phyloP scores from a whole-genome alignment of 2,888 invertebrate species.

The Craniophora ligustri region DNA sequence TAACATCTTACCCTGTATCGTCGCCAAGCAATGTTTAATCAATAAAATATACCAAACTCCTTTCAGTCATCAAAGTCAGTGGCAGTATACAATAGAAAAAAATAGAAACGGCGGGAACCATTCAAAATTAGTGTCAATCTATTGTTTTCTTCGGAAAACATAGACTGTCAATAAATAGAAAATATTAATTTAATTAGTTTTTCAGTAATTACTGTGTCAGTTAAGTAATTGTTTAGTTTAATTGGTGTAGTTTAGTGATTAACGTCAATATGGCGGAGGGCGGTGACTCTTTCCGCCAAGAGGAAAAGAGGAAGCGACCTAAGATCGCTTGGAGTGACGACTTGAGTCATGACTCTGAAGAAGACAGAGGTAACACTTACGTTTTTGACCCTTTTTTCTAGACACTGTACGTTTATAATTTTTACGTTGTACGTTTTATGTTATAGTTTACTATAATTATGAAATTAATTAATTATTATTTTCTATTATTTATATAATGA shows the following conservation, averaged over 20 bases:
- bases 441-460: too few species aligned
- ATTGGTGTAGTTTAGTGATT: conserved; percentile 21
- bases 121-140: conserved; percentile 29
- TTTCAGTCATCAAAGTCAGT: neutral
- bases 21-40: conserved; percentile 40
- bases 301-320: conserved; percentile 55
- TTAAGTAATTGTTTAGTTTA: conserved; percentile 22
- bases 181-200: conserved; percentile 24
- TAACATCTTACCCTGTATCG: neutral
- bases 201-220: conserved; percentile 12
- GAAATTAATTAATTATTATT: too few species aligned
- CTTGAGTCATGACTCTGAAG: conserved; percentile 84
- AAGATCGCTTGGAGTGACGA: conserved; percentile 86
- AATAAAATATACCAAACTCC: conserved; percentile 17
- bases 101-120: conserved; percentile 21
- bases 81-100: conserved; percentile 7
- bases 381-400: too few species aligned
- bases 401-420: too few species aligned
- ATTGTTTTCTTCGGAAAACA: conserved; percentile 43
- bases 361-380: conserved; percentile 77
- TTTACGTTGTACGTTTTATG: too few species aligned
- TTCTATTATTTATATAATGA: too few species aligned
- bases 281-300: too few species aligned
- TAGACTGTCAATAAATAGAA: conserved; percentile 22
- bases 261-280: conserved; percentile 58